These are phyloP conservation scores for Melanerpes formicivorus DNA, from an alignment of 2,113 vertebrate species.

Conservation along the genomic window DNA sequence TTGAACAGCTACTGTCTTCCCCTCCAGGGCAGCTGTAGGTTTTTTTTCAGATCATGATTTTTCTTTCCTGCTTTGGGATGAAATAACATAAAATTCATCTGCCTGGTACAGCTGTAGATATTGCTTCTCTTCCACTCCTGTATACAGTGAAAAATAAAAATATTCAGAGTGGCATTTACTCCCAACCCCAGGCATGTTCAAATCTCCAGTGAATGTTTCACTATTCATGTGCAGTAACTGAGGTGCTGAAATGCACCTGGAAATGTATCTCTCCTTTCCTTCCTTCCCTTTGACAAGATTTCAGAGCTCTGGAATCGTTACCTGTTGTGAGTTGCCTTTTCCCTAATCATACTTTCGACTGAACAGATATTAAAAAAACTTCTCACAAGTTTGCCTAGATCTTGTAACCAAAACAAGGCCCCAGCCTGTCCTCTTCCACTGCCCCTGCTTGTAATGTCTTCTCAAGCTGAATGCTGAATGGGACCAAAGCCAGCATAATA, in stretches of 20 bases:
- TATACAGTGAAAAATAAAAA: not conserved
- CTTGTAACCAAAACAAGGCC: slow-evolving; percentile 43
- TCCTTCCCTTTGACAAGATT: not conserved
- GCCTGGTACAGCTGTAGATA: not conserved
- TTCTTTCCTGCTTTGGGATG: not conserved
- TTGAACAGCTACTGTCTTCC: not conserved
- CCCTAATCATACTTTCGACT: not conserved
- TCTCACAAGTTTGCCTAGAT: slow-evolving; percentile 5
- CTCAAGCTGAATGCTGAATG: not conserved
- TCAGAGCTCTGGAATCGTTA: slow-evolving; percentile 7
- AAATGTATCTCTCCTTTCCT: not conserved
- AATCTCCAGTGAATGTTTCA: slow-evolving; percentile 12
- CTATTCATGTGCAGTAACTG: not conserved
- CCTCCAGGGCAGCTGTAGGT: not conserved
- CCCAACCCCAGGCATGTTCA: not conserved
- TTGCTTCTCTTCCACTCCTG: not conserved
- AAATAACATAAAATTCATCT: not conserved
- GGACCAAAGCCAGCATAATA: not conserved
- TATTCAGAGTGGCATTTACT: not conserved
- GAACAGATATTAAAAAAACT: not conserved
- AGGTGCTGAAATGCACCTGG: slow-evolving; percentile 18
- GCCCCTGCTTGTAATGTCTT: slow-evolving; percentile 6
- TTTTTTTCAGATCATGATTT: slow-evolving; percentile 1
- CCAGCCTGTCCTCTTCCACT: not conserved
- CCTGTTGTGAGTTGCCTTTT: not conserved